Evolutionary conservation across 1,140 invertebrate species (phyloP), one percentile per base, ranked within the genome.

Genomic region (Anagrus nilaparvatae): DNA sequence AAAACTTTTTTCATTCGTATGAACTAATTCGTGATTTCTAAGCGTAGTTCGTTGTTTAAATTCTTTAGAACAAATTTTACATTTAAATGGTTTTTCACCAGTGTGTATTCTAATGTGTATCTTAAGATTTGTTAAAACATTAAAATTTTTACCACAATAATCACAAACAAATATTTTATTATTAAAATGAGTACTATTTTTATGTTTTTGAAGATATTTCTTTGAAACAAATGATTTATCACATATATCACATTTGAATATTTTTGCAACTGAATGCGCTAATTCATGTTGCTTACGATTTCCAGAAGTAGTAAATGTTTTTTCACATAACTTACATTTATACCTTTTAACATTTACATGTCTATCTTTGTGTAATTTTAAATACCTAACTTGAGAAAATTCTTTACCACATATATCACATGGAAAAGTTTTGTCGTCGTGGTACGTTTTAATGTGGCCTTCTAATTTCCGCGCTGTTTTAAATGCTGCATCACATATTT

Each of bases 1-100:
- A 55, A 82, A 91, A 0, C 87, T 86, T 25, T 86, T 69, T 51
- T 92, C 83, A 1, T 87, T 81, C 0, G 84, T 85, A 50, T 90
- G 87, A 4, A 79, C 83, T 0, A 84, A 71, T 55, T 88, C 74
- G 57, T 92, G 89, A 13, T 69, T 62, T 19, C 64, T 63, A 5
- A 70, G 46, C 1, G 67, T 57, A 5, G 59, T 66, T 40, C 60
- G 54, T 28, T 63, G 46, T 1, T 60, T 63, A 42, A 75, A 75
- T 0, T 61, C 67, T 47, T 79, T 81, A 5, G 60, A 61, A 50
- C 80, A 84, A 21, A 78, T 56, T 7, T 72, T 69, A 47, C 81
- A 84, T 10, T 61, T 60, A 48, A 71, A 75, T 0, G 72, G 68
- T 44, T 73, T 76, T 24, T 75, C 72, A 0, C 76, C 76, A 0